Evolutionary conservation across 2,888 invertebrate genomes (phyloP), one percentile per base, ranked within the genome.

Genomic region (Nesidiocoris tenuis): DNA sequence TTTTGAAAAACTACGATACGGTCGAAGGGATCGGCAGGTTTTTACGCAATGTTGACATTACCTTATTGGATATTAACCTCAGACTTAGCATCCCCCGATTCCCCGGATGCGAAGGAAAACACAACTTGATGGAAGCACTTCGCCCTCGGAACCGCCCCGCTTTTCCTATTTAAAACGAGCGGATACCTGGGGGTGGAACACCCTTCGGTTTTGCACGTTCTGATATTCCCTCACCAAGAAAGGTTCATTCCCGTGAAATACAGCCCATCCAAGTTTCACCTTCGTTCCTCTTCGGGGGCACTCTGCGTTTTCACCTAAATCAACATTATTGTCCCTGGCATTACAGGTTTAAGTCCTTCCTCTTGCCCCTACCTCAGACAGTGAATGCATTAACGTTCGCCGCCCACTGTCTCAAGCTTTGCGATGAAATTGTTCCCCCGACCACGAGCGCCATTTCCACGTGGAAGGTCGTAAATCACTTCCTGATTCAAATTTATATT

Each of bases 291-390:
- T 17, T 7, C n/a, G 5, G 19, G 65, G 65, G 65, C 39, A 39
- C 39, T 65, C 23, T 63, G 16, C 63, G 22, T 17, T 22, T 22
- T 55, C 70, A 70, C 70, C 70, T 70, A 70, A 70, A 70, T 70
- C 70, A 70, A 70, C 70, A 70, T 70, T 70, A 70, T 70, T 59
- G 70, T 70, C 70, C 70, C 56, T 19, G 70, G 70, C 59, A 70
- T 70, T 70, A 70, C 59, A 39, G 57, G 70, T 70, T 63, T 70
- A 70, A 70, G 70, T 70, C 70, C 70, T 59, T 70, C 70, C 56
- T 59, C 59, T 70, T 70, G 21, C 63, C 63, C 17, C 23, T 21
- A 17, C 63, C 23, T 63, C 22, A 39, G 39, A 39, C 59, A 12
- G 23, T 59, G 70, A 70, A 70, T 70, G 70, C 70, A 70, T 70